Percentiles rank a stretch among this genome's conserved stretches.
Conservation (phyloP, 1,140 invertebrate genomes). For the Brachionus asplanchnoidis region DNA sequence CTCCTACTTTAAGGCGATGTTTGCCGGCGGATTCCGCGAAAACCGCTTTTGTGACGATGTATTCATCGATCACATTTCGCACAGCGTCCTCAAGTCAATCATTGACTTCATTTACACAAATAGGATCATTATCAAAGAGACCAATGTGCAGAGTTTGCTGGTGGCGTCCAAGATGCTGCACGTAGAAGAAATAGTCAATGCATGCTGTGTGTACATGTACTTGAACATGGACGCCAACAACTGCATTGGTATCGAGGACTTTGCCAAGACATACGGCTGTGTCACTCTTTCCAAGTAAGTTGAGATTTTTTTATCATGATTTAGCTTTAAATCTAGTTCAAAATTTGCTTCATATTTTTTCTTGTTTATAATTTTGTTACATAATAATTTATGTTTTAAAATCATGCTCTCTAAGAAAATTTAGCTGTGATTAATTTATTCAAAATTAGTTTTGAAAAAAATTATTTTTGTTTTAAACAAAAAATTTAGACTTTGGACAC, state of each 20-base stretch:
- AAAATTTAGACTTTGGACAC: too few relatives aligned
- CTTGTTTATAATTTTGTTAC: background rate
- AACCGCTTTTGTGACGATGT: slow-evolving; percentile 62
- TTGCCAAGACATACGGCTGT: slow-evolving; percentile 83
- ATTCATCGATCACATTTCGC: slow-evolving; percentile 76
- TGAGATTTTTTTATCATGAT: background rate
- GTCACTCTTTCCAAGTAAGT: slow-evolving; percentile 67
- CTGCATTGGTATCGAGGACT: slow-evolving; percentile 83
- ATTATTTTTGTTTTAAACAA: too few relatives aligned
- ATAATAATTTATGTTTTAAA: background rate
- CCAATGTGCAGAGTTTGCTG: slow-evolving; percentile 79
- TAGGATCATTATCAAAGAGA: slow-evolving; percentile 77
- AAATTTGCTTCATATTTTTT: background rate
- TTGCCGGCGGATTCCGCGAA: slow-evolving; percentile 64
- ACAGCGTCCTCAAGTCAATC: slow-evolving; percentile 74
- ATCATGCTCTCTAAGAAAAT: background rate
- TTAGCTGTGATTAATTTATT: background rate
- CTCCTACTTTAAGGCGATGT: slow-evolving; percentile 80
- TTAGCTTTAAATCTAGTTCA: background rate
- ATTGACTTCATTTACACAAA: slow-evolving; percentile 86
- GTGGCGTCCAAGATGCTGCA: slow-evolving; percentile 89
- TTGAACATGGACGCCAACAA: slow-evolving; percentile 84
- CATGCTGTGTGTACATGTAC: slow-evolving; percentile 81
- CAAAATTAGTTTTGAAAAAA: background rate
- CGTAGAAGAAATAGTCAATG: slow-evolving; percentile 80